Conservation (phyloP, 1,140 invertebrate genomes). For the Dinoponera quadriceps region DNA sequence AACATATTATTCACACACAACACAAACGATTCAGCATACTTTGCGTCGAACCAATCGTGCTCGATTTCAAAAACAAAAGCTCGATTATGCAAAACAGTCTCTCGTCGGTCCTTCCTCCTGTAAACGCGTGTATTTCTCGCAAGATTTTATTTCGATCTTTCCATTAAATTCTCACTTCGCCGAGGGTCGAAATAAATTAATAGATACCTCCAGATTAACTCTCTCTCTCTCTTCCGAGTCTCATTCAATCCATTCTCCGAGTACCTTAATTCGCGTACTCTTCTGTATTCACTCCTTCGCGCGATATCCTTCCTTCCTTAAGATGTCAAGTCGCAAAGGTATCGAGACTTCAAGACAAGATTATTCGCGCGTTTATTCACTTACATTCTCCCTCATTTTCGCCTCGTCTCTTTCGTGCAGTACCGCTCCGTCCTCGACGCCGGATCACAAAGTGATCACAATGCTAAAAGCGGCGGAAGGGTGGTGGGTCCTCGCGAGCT, state of each 20-base stretch:
- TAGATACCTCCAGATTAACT: neutral
- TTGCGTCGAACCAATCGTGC: neutral
- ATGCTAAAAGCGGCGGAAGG: conserved; percentile 5
- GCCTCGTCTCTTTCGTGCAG: neutral
- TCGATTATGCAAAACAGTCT: neutral
- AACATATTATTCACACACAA: neutral
- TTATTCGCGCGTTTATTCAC: conserved; percentile 8
- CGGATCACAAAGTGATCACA: no score
- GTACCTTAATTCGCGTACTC: neutral
- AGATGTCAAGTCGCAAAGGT: neutral
- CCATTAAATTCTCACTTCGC: neutral
- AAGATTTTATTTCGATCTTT: neutral
- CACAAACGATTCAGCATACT: neutral
- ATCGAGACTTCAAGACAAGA: neutral
- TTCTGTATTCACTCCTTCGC: neutral
- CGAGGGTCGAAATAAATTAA: neutral
- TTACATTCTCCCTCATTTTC: conserved; percentile 43
- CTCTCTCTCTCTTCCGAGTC: no score
- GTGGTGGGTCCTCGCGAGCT: conserved; percentile 12
- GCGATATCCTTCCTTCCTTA: neutral
- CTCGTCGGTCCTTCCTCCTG: neutral
- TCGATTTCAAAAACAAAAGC: neutral
- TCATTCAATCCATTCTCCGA: neutral
- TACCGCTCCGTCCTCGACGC: neutral
- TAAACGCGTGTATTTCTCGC: neutral